Evolutionary conservation across 2,888 invertebrate species (phyloP).

Genomic region (Mantis religiosa): DNA sequence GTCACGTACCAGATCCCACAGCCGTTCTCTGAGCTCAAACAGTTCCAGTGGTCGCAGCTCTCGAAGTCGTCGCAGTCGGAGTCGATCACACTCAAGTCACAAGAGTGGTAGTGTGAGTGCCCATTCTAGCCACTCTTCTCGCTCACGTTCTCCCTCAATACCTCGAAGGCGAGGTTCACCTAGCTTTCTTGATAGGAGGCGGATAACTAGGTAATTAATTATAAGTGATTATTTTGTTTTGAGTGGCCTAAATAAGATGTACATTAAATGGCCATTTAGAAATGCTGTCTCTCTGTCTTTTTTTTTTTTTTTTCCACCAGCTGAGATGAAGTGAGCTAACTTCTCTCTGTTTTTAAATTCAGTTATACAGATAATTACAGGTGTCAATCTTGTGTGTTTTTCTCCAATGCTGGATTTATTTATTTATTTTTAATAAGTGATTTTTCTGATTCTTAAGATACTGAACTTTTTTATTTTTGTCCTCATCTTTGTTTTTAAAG

Average conservation of each 20-base stretch:
- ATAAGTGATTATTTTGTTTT: background rate
- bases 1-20: slow-evolving; percentile 37
- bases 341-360: background rate
- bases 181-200: slow-evolving; percentile 85
- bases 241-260: too few species aligned
- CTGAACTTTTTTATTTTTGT: too few species aligned
- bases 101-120: slow-evolving; percentile 47
- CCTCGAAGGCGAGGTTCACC: slow-evolving; percentile 90
- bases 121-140: slow-evolving; percentile 28
- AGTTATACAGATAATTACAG: background rate
- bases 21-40: slow-evolving; percentile 38
- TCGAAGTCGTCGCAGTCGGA: slow-evolving; percentile 40
- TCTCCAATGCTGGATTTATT: too few species aligned
- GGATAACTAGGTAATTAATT: slow-evolving; percentile 89
- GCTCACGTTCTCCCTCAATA: slow-evolving; percentile 82
- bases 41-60: slow-evolving; percentile 42
- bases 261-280: background rate
- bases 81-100: slow-evolving; percentile 42
- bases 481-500: too few species aligned
- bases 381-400: background rate
- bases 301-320: too few species aligned
- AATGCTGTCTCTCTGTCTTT: background rate
- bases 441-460: too few species aligned
- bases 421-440: too few species aligned
- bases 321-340: background rate